These are phyloP conservation scores for Cathartes aura DNA, from an alignment of 2,113 vertebrate genomes.

Conservation along the genomic window DNA sequence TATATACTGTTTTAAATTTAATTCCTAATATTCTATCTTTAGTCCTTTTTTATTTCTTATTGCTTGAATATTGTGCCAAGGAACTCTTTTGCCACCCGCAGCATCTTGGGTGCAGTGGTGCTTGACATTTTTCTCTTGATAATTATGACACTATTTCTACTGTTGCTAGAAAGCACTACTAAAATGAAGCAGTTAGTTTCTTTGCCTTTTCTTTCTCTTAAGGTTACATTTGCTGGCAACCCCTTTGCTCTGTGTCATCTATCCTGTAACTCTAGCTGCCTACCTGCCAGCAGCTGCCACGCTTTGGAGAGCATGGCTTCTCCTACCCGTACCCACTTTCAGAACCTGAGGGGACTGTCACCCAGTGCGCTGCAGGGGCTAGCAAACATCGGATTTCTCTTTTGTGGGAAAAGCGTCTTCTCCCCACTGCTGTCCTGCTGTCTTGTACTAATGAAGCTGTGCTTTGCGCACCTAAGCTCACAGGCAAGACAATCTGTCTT, in stretches of 20 bases:
- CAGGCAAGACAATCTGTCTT: neutral
- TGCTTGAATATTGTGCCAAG: neutral
- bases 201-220: neutral
- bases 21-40: neutral
- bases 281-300: neutral
- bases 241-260: neutral
- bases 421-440: neutral
- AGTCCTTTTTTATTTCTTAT: neutral
- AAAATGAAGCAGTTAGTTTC: neutral
- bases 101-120: rapidly evolving
- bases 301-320: neutral
- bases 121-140: neutral
- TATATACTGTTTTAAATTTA: neutral
- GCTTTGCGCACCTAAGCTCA: neutral
- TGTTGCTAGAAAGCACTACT: neutral
- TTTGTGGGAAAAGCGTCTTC: neutral
- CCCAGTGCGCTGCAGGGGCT: neutral
- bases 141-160: neutral
- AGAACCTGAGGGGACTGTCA: neutral
- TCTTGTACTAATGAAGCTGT: neutral
- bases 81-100: neutral
- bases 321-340: neutral
- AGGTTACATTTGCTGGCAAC: neutral
- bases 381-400: neutral
- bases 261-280: neutral